These are phyloP conservation scores for Perognathus longimembris DNA, from an alignment of 2,113 vertebrate genomes.

Conservation along the genomic window DNA sequence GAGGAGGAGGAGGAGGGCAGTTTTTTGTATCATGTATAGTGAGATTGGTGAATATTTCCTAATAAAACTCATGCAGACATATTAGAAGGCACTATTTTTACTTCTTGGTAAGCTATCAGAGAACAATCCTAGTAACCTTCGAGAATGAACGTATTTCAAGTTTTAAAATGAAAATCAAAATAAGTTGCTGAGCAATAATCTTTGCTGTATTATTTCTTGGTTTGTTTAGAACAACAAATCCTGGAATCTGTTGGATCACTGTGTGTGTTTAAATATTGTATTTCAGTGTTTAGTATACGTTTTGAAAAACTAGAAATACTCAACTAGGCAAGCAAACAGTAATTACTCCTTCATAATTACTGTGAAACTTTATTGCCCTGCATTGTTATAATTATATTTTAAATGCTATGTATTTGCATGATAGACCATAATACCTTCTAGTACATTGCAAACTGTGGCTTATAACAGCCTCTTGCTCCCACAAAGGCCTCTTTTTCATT, in stretches of 20 bases:
- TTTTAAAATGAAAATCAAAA: conserved; percentile 27
- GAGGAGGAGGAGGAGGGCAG: too few species aligned
- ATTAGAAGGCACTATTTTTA: neutral
- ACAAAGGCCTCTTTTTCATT: conserved; percentile 65
- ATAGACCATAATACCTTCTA: conserved; percentile 72
- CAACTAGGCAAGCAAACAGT: conserved; percentile 55
- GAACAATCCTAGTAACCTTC: neutral
- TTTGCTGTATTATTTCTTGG: neutral
- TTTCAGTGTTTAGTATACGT: conserved; percentile 54
- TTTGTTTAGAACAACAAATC: conserved; percentile 35
- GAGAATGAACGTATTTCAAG: neutral
- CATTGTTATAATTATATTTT: conserved; percentile 80
- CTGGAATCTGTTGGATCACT: neutral
- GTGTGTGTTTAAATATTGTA: neutral
- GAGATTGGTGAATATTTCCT: neutral
- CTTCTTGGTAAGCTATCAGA: neutral
- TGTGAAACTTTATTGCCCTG: conserved; percentile 65
- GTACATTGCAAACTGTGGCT: conserved; percentile 60
- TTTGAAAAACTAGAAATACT: conserved; percentile 57
- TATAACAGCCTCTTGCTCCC: conserved; percentile 43
- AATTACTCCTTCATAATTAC: conserved; percentile 78
- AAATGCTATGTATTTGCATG: conserved; percentile 72
- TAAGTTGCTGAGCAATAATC: neutral
- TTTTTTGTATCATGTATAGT: neutral
- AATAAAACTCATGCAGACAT: too few species aligned